Evolutionary conservation across 2,797 vertebrate species (phyloP), one percentile per base, ranked within the genome.

Genomic region (Merluccius polli): DNA sequence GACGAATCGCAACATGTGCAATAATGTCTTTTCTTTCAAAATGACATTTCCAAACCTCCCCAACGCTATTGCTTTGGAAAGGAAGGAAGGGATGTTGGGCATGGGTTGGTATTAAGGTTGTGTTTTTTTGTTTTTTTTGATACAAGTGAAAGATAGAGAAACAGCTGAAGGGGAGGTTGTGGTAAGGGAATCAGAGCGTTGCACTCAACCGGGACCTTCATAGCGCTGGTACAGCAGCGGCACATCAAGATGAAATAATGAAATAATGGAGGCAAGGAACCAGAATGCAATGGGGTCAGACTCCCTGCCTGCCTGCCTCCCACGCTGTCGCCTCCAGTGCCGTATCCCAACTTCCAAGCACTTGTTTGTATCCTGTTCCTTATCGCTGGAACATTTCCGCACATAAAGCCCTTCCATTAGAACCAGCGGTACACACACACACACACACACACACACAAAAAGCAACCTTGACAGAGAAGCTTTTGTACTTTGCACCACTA

Each of bases 351-450:
- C 71, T 77, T 65, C 70, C 76, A 82, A 78, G 75, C 68, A 52
- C 59, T 78, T 24, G 15, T 84, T 83, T 82, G 79, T 85, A 84
- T 87, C 65, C 75, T 63, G 75, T 24, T 65, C 75, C 78, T 82
- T 78, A 84, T 84, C 80, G 67, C 71, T 59, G 21, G 52, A 59
- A 59, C 52, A 59, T n/a, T 59, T 59, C 52, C 52, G 21, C 52
- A 24, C 21, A n/a, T n/a, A 59, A 44, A 44, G 41, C 18, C 32
- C 27, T 48, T 44, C 30, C 16, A 18, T 24, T 24, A 8, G 76
- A 70, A 74, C 70, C 16, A n/a, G 21, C 0, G 48, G 48, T 1
- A 4, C 52, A 59, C 52, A 24, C 52, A 24, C 52, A 59, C 8
- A 3, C 21, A 10, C 52, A 59, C 52, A 10, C 48, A 48, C 44